Evolutionary conservation across 2,888 invertebrate species (phyloP).

Genomic region (Argyresthia albistria): DNA sequence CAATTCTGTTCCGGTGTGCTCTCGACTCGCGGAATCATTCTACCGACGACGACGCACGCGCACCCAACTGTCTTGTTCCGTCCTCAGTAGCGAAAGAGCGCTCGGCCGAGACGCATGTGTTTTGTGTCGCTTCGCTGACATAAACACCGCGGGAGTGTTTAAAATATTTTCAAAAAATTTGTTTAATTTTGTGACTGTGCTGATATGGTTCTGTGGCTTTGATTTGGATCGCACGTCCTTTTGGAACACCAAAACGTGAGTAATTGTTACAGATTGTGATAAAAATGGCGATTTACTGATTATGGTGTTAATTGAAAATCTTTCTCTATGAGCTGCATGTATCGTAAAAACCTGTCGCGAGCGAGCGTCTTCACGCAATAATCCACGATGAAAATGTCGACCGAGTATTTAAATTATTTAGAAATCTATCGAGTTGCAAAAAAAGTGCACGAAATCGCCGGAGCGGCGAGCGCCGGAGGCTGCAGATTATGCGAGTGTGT

Average conservation of each 20-base stretch:
- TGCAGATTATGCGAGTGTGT: slow-evolving; percentile 3
- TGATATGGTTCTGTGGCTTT: slow-evolving; percentile 54
- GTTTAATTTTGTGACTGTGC: neutral
- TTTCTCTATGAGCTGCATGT: neutral
- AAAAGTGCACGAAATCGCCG: slow-evolving; percentile 59
- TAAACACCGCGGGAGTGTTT: neutral
- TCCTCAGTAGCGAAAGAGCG: slow-evolving; percentile 39
- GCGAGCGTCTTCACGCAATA: neutral
- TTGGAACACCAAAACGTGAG: slow-evolving; percentile 39
- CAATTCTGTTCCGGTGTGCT: neutral
- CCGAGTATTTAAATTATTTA: slow-evolving; percentile 70
- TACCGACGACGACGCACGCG: slow-evolving; percentile 6
- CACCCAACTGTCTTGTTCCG: neutral
- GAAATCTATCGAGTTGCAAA: slow-evolving; percentile 57
- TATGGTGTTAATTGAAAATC: slow-evolving; percentile 2
- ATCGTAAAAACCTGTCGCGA: neutral
- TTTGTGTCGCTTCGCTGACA: slow-evolving; percentile 12
- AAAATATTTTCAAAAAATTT: neutral
- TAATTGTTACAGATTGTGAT: slow-evolving; percentile 12
- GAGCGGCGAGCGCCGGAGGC: slow-evolving; percentile 34
- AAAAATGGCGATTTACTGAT: neutral
- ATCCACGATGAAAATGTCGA: slow-evolving; percentile 38
- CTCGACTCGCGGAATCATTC: neutral
- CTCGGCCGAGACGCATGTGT: slow-evolving; percentile 25
- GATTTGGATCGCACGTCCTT: slow-evolving; percentile 29